Conservation (phyloP, 2,113 vertebrate species). For the Hydrolagus affinis region DNA sequence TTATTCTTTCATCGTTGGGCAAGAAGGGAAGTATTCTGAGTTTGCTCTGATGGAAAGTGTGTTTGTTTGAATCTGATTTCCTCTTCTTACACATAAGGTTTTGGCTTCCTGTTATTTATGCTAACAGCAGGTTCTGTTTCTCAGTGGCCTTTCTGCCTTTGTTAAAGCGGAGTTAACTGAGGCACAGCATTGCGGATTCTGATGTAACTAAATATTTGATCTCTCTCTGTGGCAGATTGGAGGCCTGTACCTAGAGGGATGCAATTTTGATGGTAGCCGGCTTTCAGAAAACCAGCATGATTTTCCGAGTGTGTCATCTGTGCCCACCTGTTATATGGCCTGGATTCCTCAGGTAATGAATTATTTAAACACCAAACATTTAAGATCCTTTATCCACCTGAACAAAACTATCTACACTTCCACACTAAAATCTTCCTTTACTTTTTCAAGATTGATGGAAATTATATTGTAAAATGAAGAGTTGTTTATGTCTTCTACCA, state of each 20-base stretch:
- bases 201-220: slow-evolving; percentile 38
- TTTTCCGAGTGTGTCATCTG: slow-evolving; percentile 81
- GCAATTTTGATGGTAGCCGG: slow-evolving; percentile 79
- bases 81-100: slow-evolving; percentile 38
- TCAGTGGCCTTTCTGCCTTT: slow-evolving; percentile 21
- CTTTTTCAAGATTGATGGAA: no score
- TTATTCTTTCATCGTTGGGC: slow-evolving; percentile 17
- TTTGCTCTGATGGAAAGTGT: slow-evolving; percentile 23
- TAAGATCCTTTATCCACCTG: slow-evolving; percentile 39
- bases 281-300: slow-evolving; percentile 86
- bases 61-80: slow-evolving; percentile 36
- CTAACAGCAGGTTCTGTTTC: slow-evolving; percentile 26
- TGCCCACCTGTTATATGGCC: slow-evolving; percentile 83
- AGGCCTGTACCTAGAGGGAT: slow-evolving; percentile 85
- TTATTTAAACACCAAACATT: slow-evolving; percentile 43
- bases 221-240: slow-evolving; percentile 61
- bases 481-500: no score
- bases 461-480: no score
- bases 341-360: slow-evolving; percentile 81
- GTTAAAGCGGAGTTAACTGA: slow-evolving; percentile 34
- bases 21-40: not conserved
- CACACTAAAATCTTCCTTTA: no score
- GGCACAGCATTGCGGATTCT: slow-evolving; percentile 37
- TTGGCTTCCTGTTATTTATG: slow-evolving; percentile 42
- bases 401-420: slow-evolving; percentile 6